Evolutionary conservation across 1,140 invertebrate species (phyloP).

Genomic region (Sycobia sp.): DNA sequence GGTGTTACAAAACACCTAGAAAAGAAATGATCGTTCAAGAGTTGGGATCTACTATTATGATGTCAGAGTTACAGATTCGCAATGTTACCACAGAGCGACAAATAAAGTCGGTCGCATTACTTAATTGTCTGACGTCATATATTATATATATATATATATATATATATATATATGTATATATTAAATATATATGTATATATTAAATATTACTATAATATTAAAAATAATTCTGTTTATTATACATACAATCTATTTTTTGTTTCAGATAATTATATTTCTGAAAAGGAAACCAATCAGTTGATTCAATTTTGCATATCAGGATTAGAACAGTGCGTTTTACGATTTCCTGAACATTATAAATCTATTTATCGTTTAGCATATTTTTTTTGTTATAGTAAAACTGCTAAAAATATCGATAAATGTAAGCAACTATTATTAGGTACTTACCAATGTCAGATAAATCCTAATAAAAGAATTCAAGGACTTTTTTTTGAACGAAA

Average conservation of each 20-base stretch:
- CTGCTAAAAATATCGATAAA: conserved; percentile 70
- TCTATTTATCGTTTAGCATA: conserved; percentile 86
- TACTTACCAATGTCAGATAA: conserved; percentile 67
- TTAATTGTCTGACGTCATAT: too few species aligned
- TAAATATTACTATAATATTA: not conserved
- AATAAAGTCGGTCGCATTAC: too few species aligned
- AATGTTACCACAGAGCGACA: too few species aligned
- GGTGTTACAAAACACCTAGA: too few species aligned
- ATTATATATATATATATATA: too few species aligned
- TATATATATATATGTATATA: too few species aligned
- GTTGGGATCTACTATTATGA: too few species aligned
- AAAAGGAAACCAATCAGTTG: conserved; percentile 55
- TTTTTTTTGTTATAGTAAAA: conserved; percentile 78
- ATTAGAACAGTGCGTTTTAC: conserved; percentile 80
- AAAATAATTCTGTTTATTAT: not conserved
- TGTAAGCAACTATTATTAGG: conserved; percentile 75
- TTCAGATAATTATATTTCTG: conserved; percentile 42
- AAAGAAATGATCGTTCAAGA: too few species aligned
- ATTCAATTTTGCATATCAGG: conserved; percentile 72
- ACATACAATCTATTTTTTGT: conserved; percentile 23
- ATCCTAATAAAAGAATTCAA: conserved; percentile 68
- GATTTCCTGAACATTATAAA: conserved; percentile 93
- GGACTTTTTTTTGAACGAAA: conserved; percentile 87
- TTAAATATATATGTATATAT: not conserved
- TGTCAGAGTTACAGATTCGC: too few species aligned